Percentiles rank a stretch among this genome's conserved stretches.
phyloP scores from a whole-genome alignment of 1,140 invertebrate species.

The Leptopilina clavipes region DNA sequence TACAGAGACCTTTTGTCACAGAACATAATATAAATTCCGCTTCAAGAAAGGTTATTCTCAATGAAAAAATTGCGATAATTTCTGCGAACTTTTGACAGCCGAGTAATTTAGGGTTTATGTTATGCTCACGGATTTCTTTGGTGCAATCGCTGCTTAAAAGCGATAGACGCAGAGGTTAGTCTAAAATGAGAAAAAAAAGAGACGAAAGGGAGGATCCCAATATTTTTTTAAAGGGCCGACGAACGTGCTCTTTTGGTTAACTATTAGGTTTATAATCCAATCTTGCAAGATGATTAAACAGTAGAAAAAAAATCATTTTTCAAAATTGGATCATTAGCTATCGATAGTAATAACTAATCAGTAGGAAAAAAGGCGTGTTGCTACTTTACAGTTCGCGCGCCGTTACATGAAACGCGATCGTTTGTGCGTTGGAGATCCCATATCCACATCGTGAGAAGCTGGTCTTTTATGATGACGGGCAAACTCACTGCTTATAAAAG shows the following conservation, averaged over 20 bases:
- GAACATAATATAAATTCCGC: background rate
- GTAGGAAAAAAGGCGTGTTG: slow-evolving; percentile 61
- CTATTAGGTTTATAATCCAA: slow-evolving; percentile 40
- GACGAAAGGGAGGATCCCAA: slow-evolving; percentile 19
- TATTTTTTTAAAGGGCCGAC: slow-evolving; percentile 37
- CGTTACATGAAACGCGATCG: slow-evolving; percentile 76
- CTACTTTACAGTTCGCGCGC: slow-evolving; percentile 74
- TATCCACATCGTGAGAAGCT: slow-evolving; percentile 79
- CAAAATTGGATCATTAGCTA: slow-evolving; percentile 56
- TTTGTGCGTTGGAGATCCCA: slow-evolving; percentile 83
- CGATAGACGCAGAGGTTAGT: slow-evolving; percentile 44
- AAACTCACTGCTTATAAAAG: slow-evolving; percentile 86
- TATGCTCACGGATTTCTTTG: slow-evolving; percentile 29
- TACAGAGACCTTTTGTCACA: background rate
- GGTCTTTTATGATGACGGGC: slow-evolving; percentile 85
- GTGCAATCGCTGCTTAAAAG: slow-evolving; percentile 39
- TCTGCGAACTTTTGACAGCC: slow-evolving; percentile 36
- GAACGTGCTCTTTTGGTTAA: slow-evolving; percentile 52
- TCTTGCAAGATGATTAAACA: slow-evolving; percentile 50
- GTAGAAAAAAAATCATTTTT: slow-evolving; percentile 51
- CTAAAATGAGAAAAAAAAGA: slow-evolving; percentile 14
- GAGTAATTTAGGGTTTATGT: background rate
- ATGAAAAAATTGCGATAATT: background rate
- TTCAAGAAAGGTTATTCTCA: background rate
- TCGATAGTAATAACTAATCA: slow-evolving; percentile 57